Conservation (phyloP, 2,113 vertebrate genomes). For the Columbina picui region DNA sequence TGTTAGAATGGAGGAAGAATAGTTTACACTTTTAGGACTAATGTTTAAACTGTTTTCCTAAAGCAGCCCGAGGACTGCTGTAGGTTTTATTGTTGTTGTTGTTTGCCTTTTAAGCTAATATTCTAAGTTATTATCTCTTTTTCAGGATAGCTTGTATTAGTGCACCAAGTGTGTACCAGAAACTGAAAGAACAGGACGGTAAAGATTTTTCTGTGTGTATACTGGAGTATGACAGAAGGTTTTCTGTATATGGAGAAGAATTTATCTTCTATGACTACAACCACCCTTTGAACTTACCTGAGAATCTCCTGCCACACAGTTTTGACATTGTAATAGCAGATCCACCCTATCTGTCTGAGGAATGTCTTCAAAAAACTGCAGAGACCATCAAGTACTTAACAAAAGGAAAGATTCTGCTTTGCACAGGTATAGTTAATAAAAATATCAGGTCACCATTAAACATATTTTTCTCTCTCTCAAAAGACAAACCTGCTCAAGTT, state of each 20-base stretch:
- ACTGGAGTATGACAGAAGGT: slow-evolving; percentile 91
- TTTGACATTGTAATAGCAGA: slow-evolving; percentile 93
- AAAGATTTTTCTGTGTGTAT: slow-evolving; percentile 72
- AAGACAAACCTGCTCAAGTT: background rate
- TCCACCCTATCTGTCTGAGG: slow-evolving; percentile 92
- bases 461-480: background rate
- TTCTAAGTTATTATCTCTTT: background rate
- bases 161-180: slow-evolving; percentile 92
- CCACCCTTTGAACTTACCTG: slow-evolving; percentile 82
- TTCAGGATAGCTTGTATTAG: slow-evolving; percentile 92
- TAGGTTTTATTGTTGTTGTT: background rate
- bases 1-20: background rate
- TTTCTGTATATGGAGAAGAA: slow-evolving; percentile 88
- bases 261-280: slow-evolving; percentile 95
- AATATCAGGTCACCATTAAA: background rate
- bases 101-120: background rate
- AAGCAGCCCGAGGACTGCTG: background rate
- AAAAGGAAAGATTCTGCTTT: slow-evolving; percentile 90
- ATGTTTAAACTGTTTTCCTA: background rate
- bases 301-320: slow-evolving; percentile 74
- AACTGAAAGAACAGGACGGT: slow-evolving; percentile 80
- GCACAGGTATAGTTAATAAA: slow-evolving; percentile 83
- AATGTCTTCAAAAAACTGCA: slow-evolving; percentile 90
- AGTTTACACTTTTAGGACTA: background rate
- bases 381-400: slow-evolving; percentile 87